A percentile compares a stretch with the other conserved stretches of the same genome.
phyloP scores from a whole-genome alignment of 1,140 invertebrate species.

The Littorina saxatilis region DNA sequence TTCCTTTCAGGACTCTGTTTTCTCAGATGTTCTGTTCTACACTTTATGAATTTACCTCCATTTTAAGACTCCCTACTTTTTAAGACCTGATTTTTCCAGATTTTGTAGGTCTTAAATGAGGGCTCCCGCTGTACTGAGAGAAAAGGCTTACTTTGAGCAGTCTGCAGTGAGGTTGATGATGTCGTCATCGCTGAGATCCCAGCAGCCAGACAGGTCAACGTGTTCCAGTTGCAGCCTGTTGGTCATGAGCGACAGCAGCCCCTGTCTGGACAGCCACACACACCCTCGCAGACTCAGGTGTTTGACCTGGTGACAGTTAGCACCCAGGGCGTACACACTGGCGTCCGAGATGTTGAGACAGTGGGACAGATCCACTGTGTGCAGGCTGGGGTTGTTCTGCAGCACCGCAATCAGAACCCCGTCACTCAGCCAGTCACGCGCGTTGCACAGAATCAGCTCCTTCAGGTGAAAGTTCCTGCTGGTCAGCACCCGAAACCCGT shows the following conservation, averaged over 20 bases:
- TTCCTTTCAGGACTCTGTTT: too few relatives aligned
- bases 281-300: conserved; percentile 67
- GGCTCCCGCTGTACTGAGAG: too few relatives aligned
- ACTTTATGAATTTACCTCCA: too few relatives aligned
- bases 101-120: too few relatives aligned
- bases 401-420: conserved; percentile 66
- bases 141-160: conserved; percentile 67
- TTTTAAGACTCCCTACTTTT: too few relatives aligned
- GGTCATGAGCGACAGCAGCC: conserved; percentile 62
- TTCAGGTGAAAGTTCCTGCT: conserved; percentile 51
- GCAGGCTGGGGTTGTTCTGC: conserved; percentile 58
- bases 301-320: conserved; percentile 58
- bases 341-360: conserved; percentile 67
- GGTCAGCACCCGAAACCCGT: conserved; percentile 61
- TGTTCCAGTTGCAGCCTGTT: conserved; percentile 64
- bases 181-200: conserved; percentile 72
- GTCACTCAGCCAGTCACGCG: conserved; percentile 72
- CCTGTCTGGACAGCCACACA: conserved; percentile 70
- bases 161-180: conserved; percentile 59
- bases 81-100: too few relatives aligned
- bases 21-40: too few relatives aligned
- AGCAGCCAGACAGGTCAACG: conserved; percentile 74
- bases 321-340: conserved; percentile 63
- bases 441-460: conserved; percentile 64
- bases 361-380: conserved; percentile 65